Evolutionary conservation across 2,888 invertebrate genomes (phyloP).

Genomic region (Diarsia rubi): DNA sequence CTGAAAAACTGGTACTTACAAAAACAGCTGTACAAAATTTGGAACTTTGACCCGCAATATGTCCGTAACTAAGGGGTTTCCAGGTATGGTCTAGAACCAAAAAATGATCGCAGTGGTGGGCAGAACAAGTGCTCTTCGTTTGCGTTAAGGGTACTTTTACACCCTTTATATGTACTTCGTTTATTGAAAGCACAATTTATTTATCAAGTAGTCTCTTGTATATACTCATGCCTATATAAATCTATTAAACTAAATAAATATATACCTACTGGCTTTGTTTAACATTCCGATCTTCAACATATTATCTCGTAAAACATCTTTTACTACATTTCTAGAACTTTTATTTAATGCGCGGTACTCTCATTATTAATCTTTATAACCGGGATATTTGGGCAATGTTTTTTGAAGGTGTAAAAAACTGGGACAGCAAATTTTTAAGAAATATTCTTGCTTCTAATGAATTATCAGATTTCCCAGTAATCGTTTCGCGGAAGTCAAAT

Average conservation of each 20-base stretch:
- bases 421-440: not conserved
- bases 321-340: not conserved
- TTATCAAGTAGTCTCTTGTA: not conserved
- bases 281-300: slow-evolving; percentile 15
- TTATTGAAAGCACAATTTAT: slow-evolving; percentile 20
- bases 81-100: too few relatives aligned
- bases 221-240: slow-evolving; percentile 7
- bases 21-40: too few relatives aligned
- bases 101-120: too few relatives aligned
- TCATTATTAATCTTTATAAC: not conserved
- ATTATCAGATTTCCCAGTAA: not conserved
- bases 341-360: not conserved
- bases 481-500: not conserved
- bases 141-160: too few relatives aligned
- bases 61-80: too few relatives aligned
- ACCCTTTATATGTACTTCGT: too few relatives aligned
- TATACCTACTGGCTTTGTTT: slow-evolving; percentile 17
- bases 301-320: not conserved
- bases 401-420: not conserved
- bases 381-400: not conserved
- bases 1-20: too few relatives aligned
- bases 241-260: slow-evolving; percentile 27
- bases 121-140: too few relatives aligned
- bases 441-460: not conserved
- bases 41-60: too few relatives aligned